Base-by-base conservation (phyloP, 1,140 invertebrate species). In the Caenorhabditis brenneri region DNA sequence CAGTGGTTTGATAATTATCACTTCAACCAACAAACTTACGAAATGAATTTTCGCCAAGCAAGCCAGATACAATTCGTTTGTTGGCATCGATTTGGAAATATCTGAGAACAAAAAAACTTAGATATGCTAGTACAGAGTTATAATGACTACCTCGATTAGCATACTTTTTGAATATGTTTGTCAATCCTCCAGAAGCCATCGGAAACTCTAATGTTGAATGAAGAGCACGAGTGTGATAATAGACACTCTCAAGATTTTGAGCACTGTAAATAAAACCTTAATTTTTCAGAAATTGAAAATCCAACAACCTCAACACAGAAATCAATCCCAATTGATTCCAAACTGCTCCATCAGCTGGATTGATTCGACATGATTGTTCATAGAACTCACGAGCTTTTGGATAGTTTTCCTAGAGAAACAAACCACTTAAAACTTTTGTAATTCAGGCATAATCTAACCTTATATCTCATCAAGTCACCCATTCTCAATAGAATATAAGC, bases 271-370 rank as follows among this genome's bases (percentile, higher is more conserved):
- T n/a, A 65, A 24, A 0, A 16, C 24, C 3, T 39, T 0, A 24
- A 10, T 39, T 80, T 2, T 3, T 53, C 12, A 24, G 12, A 16
- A 29, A 39, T 33, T n/a, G 24, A 55, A 80, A 15, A 3, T 39
- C 15, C 9, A 10, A 22, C 51, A 33, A 82, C 81, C 60, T 48
- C 15, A 69, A n/a, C 19, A 16, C 29, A n/a, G 78, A 42, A 51
- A 65, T 80, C 5, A 84, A 7, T 80, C 74, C 78, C 24, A 84
- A n/a, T 49, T 84, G 83, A 69, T 84, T 84, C 83, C 83, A 84
- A 12, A 58, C 58, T 16, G 42, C 78, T 80, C 83, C 83, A 33
- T 65, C 48, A 9, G 31, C 33, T 49, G 83, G 74, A 33, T 79
- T 42, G 19, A 84, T 58, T 19, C 78, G 1, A 42, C 80, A 33